Evolutionary conservation across 2,888 invertebrate genomes (phyloP).

Genomic region (Caenorhabditis sp.): DNA sequence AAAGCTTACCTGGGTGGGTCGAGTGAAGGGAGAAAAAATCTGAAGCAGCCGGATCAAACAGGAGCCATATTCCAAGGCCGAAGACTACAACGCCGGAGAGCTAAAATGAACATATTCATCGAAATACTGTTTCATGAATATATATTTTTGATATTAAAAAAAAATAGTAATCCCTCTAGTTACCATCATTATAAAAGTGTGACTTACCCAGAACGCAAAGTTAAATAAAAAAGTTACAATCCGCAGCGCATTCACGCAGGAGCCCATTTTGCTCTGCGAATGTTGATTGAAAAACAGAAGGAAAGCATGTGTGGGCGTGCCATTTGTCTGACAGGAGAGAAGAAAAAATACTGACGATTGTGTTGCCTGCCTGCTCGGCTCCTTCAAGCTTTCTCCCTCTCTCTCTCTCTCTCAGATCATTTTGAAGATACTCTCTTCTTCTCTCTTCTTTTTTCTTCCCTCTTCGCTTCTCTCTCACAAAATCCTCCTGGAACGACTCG

Average conservation of each 20-base stretch:
- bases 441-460: slow-evolving; percentile 19
- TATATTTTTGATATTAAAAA: no score
- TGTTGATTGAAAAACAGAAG: slow-evolving; percentile 40
- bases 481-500: slow-evolving; percentile 38
- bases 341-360: slow-evolving; percentile 46
- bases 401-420: slow-evolving; percentile 50
- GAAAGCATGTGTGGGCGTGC: slow-evolving; percentile 47
- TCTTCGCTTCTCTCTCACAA: slow-evolving; percentile 2
- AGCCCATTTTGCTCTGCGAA: slow-evolving; percentile 65
- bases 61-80: slow-evolving; percentile 89
- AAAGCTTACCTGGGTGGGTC: slow-evolving; percentile 65
- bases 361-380: slow-evolving; percentile 16
- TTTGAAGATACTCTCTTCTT: slow-evolving; percentile 38
- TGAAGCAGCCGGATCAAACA: slow-evolving; percentile 87
- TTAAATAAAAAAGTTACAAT: slow-evolving; percentile 74
- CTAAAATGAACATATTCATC: slow-evolving; percentile 85
- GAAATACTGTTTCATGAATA: no score
- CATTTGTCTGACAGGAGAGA: slow-evolving; percentile 45
- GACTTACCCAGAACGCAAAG: slow-evolving; percentile 76
- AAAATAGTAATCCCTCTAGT: no score
- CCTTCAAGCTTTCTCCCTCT: not conserved
- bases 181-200: no score
- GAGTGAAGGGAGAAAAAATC: slow-evolving; percentile 87
- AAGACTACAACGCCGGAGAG: slow-evolving; percentile 88
- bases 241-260: slow-evolving; percentile 71